Conservation (phyloP, 2,888 invertebrate species). For the Vandiemenella viatica region DNA sequence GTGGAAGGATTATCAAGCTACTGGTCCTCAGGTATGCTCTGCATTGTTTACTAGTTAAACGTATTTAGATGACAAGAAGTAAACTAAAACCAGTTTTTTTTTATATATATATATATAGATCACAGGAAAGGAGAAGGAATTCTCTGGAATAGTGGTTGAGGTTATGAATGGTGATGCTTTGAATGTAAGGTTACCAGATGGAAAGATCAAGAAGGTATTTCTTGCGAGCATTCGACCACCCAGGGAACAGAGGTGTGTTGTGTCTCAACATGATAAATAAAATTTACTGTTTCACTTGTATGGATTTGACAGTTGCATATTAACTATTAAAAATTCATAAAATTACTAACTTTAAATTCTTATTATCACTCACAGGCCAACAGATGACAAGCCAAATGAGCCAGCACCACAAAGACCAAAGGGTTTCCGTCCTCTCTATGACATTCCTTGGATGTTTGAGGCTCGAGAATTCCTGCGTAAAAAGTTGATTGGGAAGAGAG, state of each 20-base stretch:
- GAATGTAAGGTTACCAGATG: constrained; percentile 64
- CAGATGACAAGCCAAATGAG: constrained; percentile 26
- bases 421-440: constrained; percentile 81
- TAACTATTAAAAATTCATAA: background rate
- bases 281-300: background rate
- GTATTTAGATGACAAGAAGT: background rate
- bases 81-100: background rate
- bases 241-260: constrained; percentile 38
- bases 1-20: constrained; percentile 84
- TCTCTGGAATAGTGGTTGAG: constrained; percentile 70
- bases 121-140: constrained; percentile 66
- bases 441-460: constrained; percentile 97
- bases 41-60: background rate
- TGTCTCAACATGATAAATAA: background rate
- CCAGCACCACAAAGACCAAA: constrained; percentile 36
- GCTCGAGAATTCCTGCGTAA: constrained; percentile 93
- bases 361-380: constrained; percentile 27
- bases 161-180: constrained; percentile 90
- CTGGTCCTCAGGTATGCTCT: constrained; percentile 35
- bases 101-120: constrained; percentile 26
- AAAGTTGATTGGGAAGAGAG: constrained; percentile 87
- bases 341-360: background rate
- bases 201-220: constrained; percentile 77
- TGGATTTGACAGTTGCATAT: background rate
- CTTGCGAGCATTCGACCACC: constrained; percentile 91